Conservation (phyloP, 1,140 invertebrate genomes). For the Andricus grossulariae region DNA sequence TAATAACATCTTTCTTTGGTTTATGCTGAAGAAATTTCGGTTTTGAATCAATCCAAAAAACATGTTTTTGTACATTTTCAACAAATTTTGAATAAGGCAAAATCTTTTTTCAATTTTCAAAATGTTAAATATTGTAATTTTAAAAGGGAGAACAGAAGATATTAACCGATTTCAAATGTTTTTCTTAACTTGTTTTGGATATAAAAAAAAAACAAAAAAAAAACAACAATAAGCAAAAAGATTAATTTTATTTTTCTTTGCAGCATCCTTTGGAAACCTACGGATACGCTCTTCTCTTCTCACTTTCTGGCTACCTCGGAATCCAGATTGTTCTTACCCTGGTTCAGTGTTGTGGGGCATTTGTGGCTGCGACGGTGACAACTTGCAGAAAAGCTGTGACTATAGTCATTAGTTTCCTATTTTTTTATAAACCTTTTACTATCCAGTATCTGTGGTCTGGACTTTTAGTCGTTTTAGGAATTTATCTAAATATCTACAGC, state of each 20-base stretch:
- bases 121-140: no score
- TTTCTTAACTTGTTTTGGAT: no score
- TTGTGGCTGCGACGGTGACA: slow-evolving; percentile 93
- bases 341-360: slow-evolving; percentile 91
- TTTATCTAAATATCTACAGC: slow-evolving; percentile 93
- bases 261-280: slow-evolving; percentile 87
- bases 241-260: slow-evolving; percentile 56
- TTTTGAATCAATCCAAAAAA: no score
- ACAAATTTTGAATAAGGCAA: no score
- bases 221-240: no score
- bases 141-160: no score
- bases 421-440: slow-evolving; percentile 96
- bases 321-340: slow-evolving; percentile 93
- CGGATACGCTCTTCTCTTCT: slow-evolving; percentile 91
- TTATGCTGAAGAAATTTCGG: no score
- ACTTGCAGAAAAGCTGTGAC: slow-evolving; percentile 93
- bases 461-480: slow-evolving; percentile 89
- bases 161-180: no score
- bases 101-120: no score
- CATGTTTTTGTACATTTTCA: no score
- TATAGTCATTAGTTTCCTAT: slow-evolving; percentile 93
- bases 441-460: slow-evolving; percentile 94
- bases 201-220: no score
- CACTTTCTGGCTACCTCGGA: slow-evolving; percentile 92
- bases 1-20: no score